Evolutionary conservation across 2,113 vertebrate species (phyloP).

Genomic region (Otus sunia): DNA sequence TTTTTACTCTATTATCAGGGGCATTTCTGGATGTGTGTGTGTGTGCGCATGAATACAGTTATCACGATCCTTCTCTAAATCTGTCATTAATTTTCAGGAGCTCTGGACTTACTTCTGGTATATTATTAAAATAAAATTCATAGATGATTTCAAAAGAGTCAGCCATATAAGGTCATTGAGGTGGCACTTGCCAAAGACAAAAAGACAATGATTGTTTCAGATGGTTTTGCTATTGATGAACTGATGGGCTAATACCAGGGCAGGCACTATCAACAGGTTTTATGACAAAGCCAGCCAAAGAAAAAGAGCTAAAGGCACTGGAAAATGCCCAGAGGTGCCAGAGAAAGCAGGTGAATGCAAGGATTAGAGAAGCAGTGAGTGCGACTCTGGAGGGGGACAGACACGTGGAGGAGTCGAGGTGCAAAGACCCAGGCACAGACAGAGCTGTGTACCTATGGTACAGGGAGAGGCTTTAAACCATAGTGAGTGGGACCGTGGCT

Average conservation of each 20-base stretch:
- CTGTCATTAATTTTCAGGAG: background rate
- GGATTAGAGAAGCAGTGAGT: background rate
- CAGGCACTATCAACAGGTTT: background rate
- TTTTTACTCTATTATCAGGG: background rate
- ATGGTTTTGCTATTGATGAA: background rate
- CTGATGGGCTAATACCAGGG: background rate
- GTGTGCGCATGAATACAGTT: background rate
- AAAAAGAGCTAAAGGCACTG: background rate
- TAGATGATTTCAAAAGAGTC: background rate
- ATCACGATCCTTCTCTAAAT: background rate
- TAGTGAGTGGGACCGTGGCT: background rate
- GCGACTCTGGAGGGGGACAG: background rate
- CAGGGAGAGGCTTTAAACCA: background rate
- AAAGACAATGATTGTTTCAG: background rate
- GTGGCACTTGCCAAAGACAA: background rate
- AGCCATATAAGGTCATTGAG: background rate
- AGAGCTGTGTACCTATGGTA: rapidly evolving
- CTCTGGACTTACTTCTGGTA: background rate
- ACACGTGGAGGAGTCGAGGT: rapidly evolving
- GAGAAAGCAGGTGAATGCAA: background rate
- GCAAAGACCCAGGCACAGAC: background rate
- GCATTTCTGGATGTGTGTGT: background rate
- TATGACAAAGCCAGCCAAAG: background rate
- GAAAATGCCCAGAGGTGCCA: background rate
- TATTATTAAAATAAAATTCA: background rate